A percentile compares a stretch with the other conserved stretches of the same genome.
Conservation (phyloP, 2,113 vertebrate genomes). For the Oryzias melastigma region DNA sequence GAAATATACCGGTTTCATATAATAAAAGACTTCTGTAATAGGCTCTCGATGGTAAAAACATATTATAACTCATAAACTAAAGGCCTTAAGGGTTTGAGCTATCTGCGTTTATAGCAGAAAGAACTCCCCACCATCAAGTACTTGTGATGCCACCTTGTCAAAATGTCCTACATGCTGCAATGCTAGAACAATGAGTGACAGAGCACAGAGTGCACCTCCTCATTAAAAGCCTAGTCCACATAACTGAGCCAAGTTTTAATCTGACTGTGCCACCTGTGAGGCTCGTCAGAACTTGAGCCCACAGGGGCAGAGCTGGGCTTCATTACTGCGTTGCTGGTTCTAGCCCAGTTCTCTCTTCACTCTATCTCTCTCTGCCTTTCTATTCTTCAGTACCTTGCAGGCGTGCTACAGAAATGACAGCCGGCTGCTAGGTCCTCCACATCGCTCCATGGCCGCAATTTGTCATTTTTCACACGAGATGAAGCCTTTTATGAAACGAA, state of each 20-base stretch:
- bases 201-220: conserved; percentile 44
- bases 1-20: neutral
- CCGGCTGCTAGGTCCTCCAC: conserved; percentile 67
- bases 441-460: conserved; percentile 75
- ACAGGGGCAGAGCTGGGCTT: conserved; percentile 71
- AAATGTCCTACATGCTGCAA: conserved; percentile 56
- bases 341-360: conserved; percentile 66
- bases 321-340: conserved; percentile 71
- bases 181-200: conserved; percentile 70
- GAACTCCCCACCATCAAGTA: conserved; percentile 37
- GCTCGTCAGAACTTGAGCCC: conserved; percentile 73
- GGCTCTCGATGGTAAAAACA: conserved; percentile 19
- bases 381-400: conserved; percentile 70
- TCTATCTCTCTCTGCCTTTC: conserved; percentile 62
- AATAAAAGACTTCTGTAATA: conserved; percentile 6
- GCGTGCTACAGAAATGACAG: conserved; percentile 65
- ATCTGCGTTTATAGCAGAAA: conserved; percentile 55
- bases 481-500: conserved; percentile 83
- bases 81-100: conserved; percentile 28
- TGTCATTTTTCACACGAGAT: conserved; percentile 82
- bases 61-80: conserved; percentile 18
- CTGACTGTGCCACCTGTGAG: conserved; percentile 74
- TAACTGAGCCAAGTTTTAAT: conserved; percentile 71
- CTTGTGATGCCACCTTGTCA: conserved; percentile 44
- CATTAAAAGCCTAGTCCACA: conserved; percentile 68